A percentile compares a stretch with the other conserved stretches of the same genome.
Evolutionary conservation across 1,140 invertebrate species (phyloP).

Genomic region (Leptinotarsa defecta): DNA sequence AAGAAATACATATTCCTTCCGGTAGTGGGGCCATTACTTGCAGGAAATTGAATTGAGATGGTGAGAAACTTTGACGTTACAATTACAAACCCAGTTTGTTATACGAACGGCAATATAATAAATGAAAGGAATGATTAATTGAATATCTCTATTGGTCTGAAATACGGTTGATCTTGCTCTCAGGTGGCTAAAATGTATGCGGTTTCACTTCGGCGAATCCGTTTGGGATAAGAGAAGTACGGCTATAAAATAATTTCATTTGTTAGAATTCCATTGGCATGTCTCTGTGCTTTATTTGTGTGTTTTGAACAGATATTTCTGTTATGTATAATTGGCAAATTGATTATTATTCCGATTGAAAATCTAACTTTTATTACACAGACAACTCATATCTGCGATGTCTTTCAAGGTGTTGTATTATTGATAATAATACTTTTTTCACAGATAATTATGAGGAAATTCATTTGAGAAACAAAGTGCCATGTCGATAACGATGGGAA

Average conservation of each 20-base stretch:
- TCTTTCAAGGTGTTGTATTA: too few relatives aligned
- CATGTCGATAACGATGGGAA: too few relatives aligned
- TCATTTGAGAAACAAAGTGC: too few relatives aligned
- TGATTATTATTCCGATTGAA: too few relatives aligned
- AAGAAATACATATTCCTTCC: slow-evolving; percentile 3
- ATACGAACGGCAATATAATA: slow-evolving; percentile 1
- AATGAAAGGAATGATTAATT: slow-evolving; percentile 16
- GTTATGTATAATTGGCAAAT: too few relatives aligned
- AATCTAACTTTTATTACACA: too few relatives aligned
- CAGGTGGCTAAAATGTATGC: slow-evolving; percentile 13
- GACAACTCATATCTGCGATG: too few relatives aligned
- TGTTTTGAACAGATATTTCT: background rate
- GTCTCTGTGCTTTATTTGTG: background rate
- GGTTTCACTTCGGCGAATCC: slow-evolving; percentile 1
- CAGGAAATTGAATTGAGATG: slow-evolving; percentile 13
- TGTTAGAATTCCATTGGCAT: background rate
- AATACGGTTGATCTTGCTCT: slow-evolving; percentile 13
- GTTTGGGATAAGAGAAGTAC: background rate
- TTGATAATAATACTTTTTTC: too few relatives aligned
- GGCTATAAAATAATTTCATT: background rate
- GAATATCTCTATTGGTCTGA: slow-evolving; percentile 20
- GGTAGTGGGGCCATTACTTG: background rate
- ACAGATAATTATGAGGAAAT: too few relatives aligned
- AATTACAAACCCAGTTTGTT: slow-evolving; percentile 17
- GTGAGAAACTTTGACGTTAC: slow-evolving; percentile 13